Evolutionary conservation across 2,888 invertebrate genomes (phyloP), one percentile per base, ranked within the genome.

Genomic region (Drosophila affinis): DNA sequence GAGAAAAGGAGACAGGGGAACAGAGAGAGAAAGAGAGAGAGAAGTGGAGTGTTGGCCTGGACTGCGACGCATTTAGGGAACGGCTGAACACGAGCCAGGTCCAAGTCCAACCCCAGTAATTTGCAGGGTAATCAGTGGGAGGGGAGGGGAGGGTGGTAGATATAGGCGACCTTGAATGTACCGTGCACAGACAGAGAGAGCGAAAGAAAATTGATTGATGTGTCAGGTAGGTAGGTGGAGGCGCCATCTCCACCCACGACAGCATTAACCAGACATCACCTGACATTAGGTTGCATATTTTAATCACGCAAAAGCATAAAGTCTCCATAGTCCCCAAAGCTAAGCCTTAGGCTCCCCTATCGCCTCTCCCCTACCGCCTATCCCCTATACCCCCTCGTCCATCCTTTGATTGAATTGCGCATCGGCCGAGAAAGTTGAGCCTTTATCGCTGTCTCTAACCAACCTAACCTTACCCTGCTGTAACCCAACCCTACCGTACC

Each of bases 61-160:
- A 27, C 65, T 55, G 62, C 77, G 68, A 82, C 81, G 80, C 83
- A 82, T 80, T 81, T 86, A 27, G 60, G 39, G 34, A 63, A 39
- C 48, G 61, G 56, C 46, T 48, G 14, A 3, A 3, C 14, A 6
- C 14, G 24, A 24, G 24, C 24, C 12, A 3, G 14, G 34, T 34
- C 34, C 12, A 14, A 14, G 39, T 39, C 73, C 51, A 64, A 32
- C 74, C 65, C 72, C 44, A 51, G 73, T 56, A 55, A 72, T 74
- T 73, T 65, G n/a, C 55, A 14, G 64, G 72, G 59, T 77, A 64
- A 72, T 73, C 6, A 7, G 14, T 24, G 62, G 74, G 84, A 58
- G 29, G 2, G 0, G 0, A 7, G 27, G 27, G 21, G 1, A 3
- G 1, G 3, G 21, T 3, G 27, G 1, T 18, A 18, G 0, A 71